Base-by-base conservation (phyloP, 1,140 invertebrate genomes). In the Carposina sasakii region DNA sequence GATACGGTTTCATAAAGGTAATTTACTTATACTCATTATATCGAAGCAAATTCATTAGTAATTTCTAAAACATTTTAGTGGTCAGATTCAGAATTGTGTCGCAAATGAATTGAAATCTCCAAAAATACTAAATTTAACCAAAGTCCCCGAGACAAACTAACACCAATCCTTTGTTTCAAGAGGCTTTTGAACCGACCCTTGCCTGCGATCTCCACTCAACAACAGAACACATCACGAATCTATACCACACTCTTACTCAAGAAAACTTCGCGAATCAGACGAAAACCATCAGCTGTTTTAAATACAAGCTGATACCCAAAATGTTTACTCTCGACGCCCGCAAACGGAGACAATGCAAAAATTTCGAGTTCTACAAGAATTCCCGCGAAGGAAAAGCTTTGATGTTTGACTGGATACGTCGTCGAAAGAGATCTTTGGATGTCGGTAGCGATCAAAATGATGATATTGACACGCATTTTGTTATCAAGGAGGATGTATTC, bases 161-260 rank as follows among this genome's bases (percentile, higher is more conserved):
- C 43, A 52, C 40, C 31, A 17, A 44, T 60, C 48, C 47, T 74
- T 70, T 54, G 49, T 66, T 71, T 76, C 70, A 76, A 76, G 72
- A 76, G 72, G 60, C 50, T 54, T 33, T 39, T 55, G 50, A 26
- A 46, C 34, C 48, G 46, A 48, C 6, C 2, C 10, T 37, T 36
- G 52, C 21, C 4, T 76, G 72, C 42, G 65, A 76, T 40, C 52
- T 73, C 6, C 24, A 60, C 19, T 58, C 60, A 6, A 76, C 67
- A 3, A 26, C 45, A n/a, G 23, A 57, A 12, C 50, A 64, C 36
- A 41, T 71, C 5, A 12, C 51, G 4, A 20, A 48, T 0, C 21
- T 55, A 10, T 52, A 59, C 5, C 39, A 52, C 4, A 46, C 17
- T n/a, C 13, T 74, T 30, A 8, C 54, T 0, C 24, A 10, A 22